Conservation (phyloP, 2,888 invertebrate species). For the Phortica magna region DNA sequence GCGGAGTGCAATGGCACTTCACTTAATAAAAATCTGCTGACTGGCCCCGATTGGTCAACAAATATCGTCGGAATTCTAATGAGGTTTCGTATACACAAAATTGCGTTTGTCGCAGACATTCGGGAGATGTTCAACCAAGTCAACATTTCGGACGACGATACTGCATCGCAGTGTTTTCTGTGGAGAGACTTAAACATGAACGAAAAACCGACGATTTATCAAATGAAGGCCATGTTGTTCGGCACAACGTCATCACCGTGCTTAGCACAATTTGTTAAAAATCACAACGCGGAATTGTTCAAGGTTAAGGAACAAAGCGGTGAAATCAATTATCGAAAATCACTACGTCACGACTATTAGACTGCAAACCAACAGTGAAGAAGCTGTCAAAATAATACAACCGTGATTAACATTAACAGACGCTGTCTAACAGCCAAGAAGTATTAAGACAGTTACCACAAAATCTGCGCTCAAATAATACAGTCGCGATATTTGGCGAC, state of each 20-base stretch:
- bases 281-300: slow-evolving; percentile 1
- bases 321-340: not conserved
- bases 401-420: slow-evolving; percentile 4
- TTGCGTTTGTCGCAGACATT: slow-evolving; percentile 38
- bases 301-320: slow-evolving; percentile 6
- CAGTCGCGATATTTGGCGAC: slow-evolving; percentile 15
- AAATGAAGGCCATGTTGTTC: slow-evolving; percentile 40
- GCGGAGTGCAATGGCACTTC: slow-evolving; percentile 39
- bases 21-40: slow-evolving; percentile 44
- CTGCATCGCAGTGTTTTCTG: slow-evolving; percentile 27
- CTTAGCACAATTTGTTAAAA: slow-evolving; percentile 24
- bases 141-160: slow-evolving; percentile 18
- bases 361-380: not conserved
- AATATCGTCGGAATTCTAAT: slow-evolving; percentile 47
- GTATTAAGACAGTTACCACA: not conserved
- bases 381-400: not conserved
- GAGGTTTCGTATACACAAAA: slow-evolving; percentile 48
- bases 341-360: slow-evolving; percentile 14
- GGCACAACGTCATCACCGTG: slow-evolving; percentile 27
- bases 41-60: slow-evolving; percentile 51
- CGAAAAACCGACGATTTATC: not conserved
- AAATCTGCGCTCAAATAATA: not conserved
- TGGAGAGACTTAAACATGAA: slow-evolving; percentile 21
- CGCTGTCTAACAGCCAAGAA: not conserved
- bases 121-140: not conserved